phyloP scores from a whole-genome alignment of 1,140 invertebrate genomes.

The Formica selysi region DNA sequence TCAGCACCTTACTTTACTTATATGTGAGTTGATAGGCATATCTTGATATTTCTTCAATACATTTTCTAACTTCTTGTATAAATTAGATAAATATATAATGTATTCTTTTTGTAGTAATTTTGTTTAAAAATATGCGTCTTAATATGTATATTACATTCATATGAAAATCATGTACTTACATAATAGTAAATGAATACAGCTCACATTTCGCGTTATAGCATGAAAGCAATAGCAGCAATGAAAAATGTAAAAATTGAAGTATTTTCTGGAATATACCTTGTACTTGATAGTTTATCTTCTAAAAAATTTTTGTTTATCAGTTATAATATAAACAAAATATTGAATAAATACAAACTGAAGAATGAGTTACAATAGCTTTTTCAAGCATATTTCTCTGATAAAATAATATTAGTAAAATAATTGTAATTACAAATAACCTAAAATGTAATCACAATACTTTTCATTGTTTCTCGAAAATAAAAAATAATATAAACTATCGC shows the following conservation, averaged over 20 bases:
- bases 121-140: slow-evolving; percentile 9
- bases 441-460: slow-evolving; percentile 14
- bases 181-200: slow-evolving; percentile 19
- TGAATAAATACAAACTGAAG: background rate
- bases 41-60: slow-evolving; percentile 11
- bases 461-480: slow-evolving; percentile 18
- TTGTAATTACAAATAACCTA: background rate
- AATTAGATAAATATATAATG: background rate
- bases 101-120: slow-evolving; percentile 14
- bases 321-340: slow-evolving; percentile 6
- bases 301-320: background rate
- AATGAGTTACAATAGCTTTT: background rate
- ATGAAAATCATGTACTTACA: background rate
- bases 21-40: background rate
- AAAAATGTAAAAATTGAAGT: slow-evolving; percentile 23
- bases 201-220: background rate
- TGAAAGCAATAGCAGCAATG: background rate
- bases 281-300: background rate
- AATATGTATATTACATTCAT: background rate
- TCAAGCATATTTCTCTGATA: background rate
- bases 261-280: background rate
- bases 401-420: slow-evolving; percentile 24
- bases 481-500: slow-evolving; percentile 14
- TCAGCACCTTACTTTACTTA: slow-evolving; percentile 66
- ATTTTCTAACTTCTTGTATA: slow-evolving; percentile 5